A percentile compares a stretch with the other conserved stretches of the same genome.
phyloP scores from a whole-genome alignment of 2,888 invertebrate species.

The Drosophila parthenogenetica region DNA sequence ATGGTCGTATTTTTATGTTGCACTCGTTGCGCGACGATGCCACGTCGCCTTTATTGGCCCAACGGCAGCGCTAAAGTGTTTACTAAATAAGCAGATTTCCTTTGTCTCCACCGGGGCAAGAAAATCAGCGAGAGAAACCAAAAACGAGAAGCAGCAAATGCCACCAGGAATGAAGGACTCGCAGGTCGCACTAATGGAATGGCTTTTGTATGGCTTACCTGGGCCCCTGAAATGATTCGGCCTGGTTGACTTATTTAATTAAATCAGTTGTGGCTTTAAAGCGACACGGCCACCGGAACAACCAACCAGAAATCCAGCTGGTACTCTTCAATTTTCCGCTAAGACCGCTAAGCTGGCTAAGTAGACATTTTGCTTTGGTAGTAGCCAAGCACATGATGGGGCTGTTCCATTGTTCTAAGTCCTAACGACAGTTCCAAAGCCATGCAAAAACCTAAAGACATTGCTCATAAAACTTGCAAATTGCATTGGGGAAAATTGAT shows the following conservation, averaged over 20 bases:
- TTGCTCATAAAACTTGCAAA: conserved; percentile 64
- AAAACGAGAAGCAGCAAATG: neutral
- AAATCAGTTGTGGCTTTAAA: conserved; percentile 68
- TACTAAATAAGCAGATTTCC: conserved; percentile 76
- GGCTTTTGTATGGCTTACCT: conserved; percentile 72
- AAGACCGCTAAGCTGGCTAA: conserved; percentile 45
- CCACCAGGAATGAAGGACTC: conserved; percentile 3
- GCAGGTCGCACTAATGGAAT: conserved; percentile 66
- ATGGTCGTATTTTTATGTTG: conserved; percentile 81
- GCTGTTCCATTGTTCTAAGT: conserved; percentile 42
- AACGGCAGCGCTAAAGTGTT: conserved; percentile 68
- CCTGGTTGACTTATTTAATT: conserved; percentile 72
- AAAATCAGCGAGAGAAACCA: neutral
- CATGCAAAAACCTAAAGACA: conserved; percentile 25
- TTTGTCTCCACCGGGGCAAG: conserved; percentile 33
- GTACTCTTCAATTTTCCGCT: conserved; percentile 13
- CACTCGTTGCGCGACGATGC: conserved; percentile 67
- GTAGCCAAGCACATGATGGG: conserved; percentile 13
- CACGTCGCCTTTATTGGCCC: conserved; percentile 62
- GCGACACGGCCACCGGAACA: conserved; percentile 17
- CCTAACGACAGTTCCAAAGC: conserved; percentile 42
- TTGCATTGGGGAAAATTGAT: conserved; percentile 53
- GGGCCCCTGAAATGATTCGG: conserved; percentile 21
- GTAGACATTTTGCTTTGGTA: neutral
- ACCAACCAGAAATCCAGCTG: no score